Percentiles rank a stretch among this genome's conserved stretches.
Conservation (phyloP, 2,888 invertebrate species). For the Napeogenes sylphis region DNA sequence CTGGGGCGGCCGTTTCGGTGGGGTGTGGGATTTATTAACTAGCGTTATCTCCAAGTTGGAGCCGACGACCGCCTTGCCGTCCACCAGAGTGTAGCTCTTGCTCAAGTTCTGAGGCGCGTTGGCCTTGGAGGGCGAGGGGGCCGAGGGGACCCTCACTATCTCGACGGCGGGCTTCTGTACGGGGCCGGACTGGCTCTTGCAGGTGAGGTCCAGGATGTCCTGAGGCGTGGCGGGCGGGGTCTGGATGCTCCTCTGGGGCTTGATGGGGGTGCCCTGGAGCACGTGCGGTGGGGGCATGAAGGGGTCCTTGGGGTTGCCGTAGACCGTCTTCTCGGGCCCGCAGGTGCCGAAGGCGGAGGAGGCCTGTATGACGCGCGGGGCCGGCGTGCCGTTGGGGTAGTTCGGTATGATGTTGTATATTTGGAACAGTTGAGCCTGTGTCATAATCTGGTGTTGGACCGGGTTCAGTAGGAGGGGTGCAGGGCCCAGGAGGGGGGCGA, state of each 20-base stretch:
- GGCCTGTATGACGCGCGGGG: slow-evolving; percentile 79
- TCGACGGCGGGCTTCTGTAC: slow-evolving; percentile 70
- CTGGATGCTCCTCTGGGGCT: slow-evolving; percentile 44
- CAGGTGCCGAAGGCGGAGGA: slow-evolving; percentile 80
- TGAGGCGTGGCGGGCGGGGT: slow-evolving; percentile 52
- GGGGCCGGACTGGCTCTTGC: slow-evolving; percentile 57
- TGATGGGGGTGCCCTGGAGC: slow-evolving; percentile 63
- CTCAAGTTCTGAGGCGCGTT: slow-evolving; percentile 64
- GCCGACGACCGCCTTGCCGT: slow-evolving; percentile 71
- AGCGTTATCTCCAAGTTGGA: slow-evolving; percentile 85
- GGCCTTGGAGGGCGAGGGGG: slow-evolving; percentile 60
- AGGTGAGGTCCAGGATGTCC: slow-evolving; percentile 82
- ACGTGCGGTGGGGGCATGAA: slow-evolving; percentile 76
- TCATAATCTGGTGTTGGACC: slow-evolving; percentile 68
- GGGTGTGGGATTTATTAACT: slow-evolving; percentile 68
- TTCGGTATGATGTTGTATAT: slow-evolving; percentile 61
- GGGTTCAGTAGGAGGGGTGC: slow-evolving; percentile 53
- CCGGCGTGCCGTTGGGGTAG: slow-evolving; percentile 51
- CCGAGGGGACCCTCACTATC: slow-evolving; percentile 73
- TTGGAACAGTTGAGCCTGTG: slow-evolving; percentile 68
- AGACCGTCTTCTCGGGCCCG: slow-evolving; percentile 79
- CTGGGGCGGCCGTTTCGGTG: slow-evolving; percentile 56
- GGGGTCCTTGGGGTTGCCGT: slow-evolving; percentile 85
- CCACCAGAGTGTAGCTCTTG: slow-evolving; percentile 65
- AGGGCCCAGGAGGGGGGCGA: slow-evolving; percentile 39